A percentile compares a stretch with the other conserved stretches of the same genome.
phyloP scores from a whole-genome alignment of 2,113 vertebrate species.

The Hirundichthys speculiger region DNA sequence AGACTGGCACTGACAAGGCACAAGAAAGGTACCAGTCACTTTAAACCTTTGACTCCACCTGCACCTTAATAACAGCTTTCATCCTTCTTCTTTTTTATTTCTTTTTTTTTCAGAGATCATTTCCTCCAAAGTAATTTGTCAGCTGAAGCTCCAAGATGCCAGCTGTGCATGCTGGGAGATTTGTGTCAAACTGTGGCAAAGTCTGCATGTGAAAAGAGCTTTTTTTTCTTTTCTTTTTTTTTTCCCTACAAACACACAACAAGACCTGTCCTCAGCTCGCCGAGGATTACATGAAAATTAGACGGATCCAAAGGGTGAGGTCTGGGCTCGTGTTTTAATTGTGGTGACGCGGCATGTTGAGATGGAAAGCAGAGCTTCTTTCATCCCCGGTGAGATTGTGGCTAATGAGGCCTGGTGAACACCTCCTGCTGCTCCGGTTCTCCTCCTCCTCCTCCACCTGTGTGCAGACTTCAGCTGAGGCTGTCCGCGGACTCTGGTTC shows the following conservation, averaged over 20 bases:
- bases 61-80: background rate
- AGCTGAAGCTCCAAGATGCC: slow-evolving; percentile 5
- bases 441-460: slow-evolving; percentile 38
- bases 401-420: slow-evolving; percentile 68
- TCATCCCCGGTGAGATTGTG: slow-evolving; percentile 32
- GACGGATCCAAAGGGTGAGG: slow-evolving; percentile 43
- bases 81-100: slow-evolving; percentile 5
- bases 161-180: slow-evolving; percentile 27
- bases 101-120: slow-evolving; percentile 13
- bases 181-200: slow-evolving; percentile 31
- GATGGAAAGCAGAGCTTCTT: slow-evolving; percentile 37
- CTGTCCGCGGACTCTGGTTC: slow-evolving; percentile 4
- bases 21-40: no score
- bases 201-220: background rate
- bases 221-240: no score
- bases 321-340: slow-evolving; percentile 43
- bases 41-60: no score
- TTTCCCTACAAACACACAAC: slow-evolving; percentile 11
- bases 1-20: no score
- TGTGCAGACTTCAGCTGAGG: slow-evolving; percentile 42
- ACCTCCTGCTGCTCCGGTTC: slow-evolving; percentile 59
- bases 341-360: slow-evolving; percentile 53
- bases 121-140: slow-evolving; percentile 27
- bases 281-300: slow-evolving; percentile 43
- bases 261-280: slow-evolving; percentile 1